Base-by-base conservation (phyloP, 2,113 vertebrate species). In the Marmota flaviventris region DNA sequence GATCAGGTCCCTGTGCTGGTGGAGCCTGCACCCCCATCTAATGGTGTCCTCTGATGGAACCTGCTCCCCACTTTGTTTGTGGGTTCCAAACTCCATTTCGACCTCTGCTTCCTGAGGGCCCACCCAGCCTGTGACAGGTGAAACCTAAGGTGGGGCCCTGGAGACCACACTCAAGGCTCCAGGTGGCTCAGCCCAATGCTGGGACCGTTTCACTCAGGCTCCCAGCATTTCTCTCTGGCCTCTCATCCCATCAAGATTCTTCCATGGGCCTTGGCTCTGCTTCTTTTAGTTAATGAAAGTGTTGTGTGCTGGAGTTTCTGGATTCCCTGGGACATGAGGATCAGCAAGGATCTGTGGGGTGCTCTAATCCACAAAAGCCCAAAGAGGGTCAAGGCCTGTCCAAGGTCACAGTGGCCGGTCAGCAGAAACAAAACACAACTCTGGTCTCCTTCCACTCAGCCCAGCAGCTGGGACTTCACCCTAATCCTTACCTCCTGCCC, bases 301-400 rank as follows among this genome's bases (percentile, higher is more conserved):
- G 18, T 72, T 82, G 77, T 58, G 42, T 63, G 27, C 18, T 37
- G 32, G 25, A 73, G 14, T 29, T 39, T 76, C 58, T 84, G 58
- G 51, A 24, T 69, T 93, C 53, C 45, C 24, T 8, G 1, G 77
- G 61, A 5, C 37, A 34, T 58, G 77, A 85, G 72, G 76, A 45
- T 3, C 39, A 92, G 45, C 67, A 45, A 84, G 63, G 69, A 76
- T 27, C 70, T 14, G 0, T 12, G n/a, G 61, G 53, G 61, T 53
- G 69, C 8, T 92, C 34, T 85, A 5, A 58, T n/a, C 9, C 73
- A 93, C 16, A 39, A 93, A 79, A 85, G 34, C 67, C 45, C 69
- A 97, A 73, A 93, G 88, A 95, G 24, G 58, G 51, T 34, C 42
- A 89, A 2, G 22, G 10, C n/a, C 12, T 45, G 32, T 42, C 42